A percentile compares a stretch with the other conserved stretches of the same genome.
phyloP scores from a whole-genome alignment of 35 echinoderm and acorn worm species.

The Apostichopus californicus region DNA sequence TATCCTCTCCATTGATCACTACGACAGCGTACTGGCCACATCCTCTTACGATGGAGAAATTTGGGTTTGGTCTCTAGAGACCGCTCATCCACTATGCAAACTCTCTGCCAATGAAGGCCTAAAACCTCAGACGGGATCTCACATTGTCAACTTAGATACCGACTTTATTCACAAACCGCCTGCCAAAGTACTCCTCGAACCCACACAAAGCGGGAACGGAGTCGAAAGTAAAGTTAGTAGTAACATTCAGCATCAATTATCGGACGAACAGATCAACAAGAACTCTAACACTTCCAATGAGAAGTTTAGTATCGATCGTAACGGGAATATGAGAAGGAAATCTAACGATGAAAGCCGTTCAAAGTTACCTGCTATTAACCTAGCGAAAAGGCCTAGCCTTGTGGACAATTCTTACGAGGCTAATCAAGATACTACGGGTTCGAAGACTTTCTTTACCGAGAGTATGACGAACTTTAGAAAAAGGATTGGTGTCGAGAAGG shows the following conservation, averaged over 20 bases:
- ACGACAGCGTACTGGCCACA: constrained; percentile 82
- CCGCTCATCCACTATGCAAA: constrained; percentile 77
- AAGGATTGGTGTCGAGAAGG: not conserved
- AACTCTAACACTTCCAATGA: not conserved
- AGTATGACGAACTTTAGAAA: constrained; percentile 63
- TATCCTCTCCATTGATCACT: constrained; percentile 77
- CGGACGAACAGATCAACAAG: not conserved
- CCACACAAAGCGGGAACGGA: not conserved
- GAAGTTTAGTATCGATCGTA: not conserved
- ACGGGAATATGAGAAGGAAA: not conserved
- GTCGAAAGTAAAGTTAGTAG: not conserved
- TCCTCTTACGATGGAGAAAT: constrained; percentile 96
- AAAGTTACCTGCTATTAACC: constrained; percentile 60
- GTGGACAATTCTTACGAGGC: not conserved
- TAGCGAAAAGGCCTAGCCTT: constrained; percentile 27
- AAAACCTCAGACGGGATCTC: constrained; percentile 79
- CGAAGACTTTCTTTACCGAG: constrained; percentile 75
- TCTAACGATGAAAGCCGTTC: not conserved
- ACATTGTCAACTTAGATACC: constrained; percentile 62
- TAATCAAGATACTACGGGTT: not conserved
- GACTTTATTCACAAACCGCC: constrained; percentile 27
- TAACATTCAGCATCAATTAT: not conserved
- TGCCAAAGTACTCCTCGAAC: not conserved
- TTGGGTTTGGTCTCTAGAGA: constrained; percentile 94
- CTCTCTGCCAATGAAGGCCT: constrained; percentile 81